Conservation (phyloP, 1,140 invertebrate species). For the Phocides pigmalion region DNA sequence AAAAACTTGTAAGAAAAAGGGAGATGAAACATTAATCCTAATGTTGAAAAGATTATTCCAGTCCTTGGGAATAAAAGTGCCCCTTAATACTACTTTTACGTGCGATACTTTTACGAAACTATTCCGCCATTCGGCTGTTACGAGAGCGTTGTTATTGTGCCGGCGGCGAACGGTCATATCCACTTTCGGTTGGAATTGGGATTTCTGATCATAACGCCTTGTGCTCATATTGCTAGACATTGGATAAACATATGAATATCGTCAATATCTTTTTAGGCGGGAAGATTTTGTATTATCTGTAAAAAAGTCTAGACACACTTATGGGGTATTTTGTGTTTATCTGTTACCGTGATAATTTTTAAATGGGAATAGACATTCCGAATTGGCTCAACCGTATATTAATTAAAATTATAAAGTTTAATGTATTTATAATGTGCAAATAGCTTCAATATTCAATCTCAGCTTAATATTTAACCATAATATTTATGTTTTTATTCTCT, state of each 20-base stretch:
- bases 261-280: background rate
- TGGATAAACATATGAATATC: background rate
- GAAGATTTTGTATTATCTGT: background rate
- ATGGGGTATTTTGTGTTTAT: background rate
- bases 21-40: background rate
- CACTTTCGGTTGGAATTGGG: background rate
- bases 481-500: too few relatives aligned
- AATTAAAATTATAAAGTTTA: too few relatives aligned
- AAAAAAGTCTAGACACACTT: background rate
- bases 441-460: too few relatives aligned
- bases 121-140: conserved; percentile 1
- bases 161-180: background rate
- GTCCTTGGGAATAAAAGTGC: background rate
- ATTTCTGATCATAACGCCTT: background rate
- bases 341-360: background rate
- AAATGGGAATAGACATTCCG: too few relatives aligned
- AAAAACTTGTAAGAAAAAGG: background rate
- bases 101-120: conserved; percentile 21
- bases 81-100: conserved; percentile 7
- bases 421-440: too few relatives aligned
- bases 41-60: background rate
- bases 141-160: conserved; percentile 10
- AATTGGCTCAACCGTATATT: too few relatives aligned
- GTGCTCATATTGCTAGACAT: background rate
- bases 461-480: too few relatives aligned